Conservation (phyloP, 1,140 invertebrate species). For the Ptiloglossa arizonensis region DNA sequence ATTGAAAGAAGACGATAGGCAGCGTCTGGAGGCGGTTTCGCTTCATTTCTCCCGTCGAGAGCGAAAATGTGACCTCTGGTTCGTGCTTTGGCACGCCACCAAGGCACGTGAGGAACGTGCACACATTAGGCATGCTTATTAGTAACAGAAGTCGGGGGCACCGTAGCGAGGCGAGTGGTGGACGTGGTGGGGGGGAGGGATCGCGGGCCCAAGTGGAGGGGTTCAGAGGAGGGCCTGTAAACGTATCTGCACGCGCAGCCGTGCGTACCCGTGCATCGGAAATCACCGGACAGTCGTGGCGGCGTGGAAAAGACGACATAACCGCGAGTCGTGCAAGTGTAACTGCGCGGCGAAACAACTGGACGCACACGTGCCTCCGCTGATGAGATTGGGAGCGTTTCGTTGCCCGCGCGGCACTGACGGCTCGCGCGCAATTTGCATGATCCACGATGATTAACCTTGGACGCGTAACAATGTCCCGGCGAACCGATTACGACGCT, state of each 20-base stretch:
- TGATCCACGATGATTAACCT: conserved; percentile 28
- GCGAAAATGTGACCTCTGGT: conserved; percentile 48
- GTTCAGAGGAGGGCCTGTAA: neutral
- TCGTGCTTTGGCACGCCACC: conserved; percentile 38
- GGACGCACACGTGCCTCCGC: conserved; percentile 5
- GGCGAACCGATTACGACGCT: neutral
- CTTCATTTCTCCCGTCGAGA: conserved; percentile 42
- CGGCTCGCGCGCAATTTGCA: conserved; percentile 19
- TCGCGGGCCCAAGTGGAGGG: no score
- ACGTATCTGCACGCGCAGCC: conserved; percentile 16
- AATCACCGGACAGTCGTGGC: neutral
- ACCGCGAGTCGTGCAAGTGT: conserved; percentile 24
- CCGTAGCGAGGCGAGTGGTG: no score
- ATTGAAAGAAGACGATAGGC: neutral
- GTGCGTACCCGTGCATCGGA: conserved; percentile 20
- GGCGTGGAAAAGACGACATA: conserved; percentile 8
- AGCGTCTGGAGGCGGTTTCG: neutral
- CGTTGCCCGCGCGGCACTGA: neutral
- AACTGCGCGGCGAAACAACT: conserved; percentile 10
- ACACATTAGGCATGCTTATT: conserved; percentile 48
- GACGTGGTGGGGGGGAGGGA: neutral
- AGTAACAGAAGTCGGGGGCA: conserved; percentile 29
- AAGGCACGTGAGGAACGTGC: conserved; percentile 44
- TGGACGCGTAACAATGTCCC: conserved; percentile 4
- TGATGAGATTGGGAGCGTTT: conserved; percentile 24